Base-by-base conservation (phyloP, 2,888 invertebrate genomes). In the Habrosyne pyritoides region DNA sequence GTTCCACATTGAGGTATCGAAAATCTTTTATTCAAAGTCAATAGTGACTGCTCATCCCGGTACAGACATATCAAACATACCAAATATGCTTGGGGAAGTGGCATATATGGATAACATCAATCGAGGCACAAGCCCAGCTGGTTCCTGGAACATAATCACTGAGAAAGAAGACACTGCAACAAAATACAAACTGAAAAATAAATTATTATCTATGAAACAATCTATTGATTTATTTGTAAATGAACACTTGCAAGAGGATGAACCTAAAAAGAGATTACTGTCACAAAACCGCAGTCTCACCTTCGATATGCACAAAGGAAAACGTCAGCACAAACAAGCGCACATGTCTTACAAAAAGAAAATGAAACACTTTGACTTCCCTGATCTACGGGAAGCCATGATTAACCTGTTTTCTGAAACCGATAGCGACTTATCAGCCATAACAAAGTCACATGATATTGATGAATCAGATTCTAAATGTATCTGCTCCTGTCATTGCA, bases 1-100 rank as follows among this genome's bases (percentile, higher is more conserved):
- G 55, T 92, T 90, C 51, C 90, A 91, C 53, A 87, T 91, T 58
- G 87, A 91, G 61, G 86, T 91, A 0, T 89, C 91, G 0, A 91
- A 90, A 71, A 70, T 91, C 0, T 91, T 91, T 28, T 76, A 81
- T 0, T 73, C 71, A 12, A 79, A 76, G 14, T 79, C 87, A 2
- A 56, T 83, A n/a, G 74, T 81, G 0, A 75, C 79, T 0, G 66
- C 80, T 2, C 36, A 79, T 1, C 75, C 85, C 0, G 74, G 68
- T 0, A 69, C 75, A 0, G 76, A 86, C 55, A 56, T 79, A 0
- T 58, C 64, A 0, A 77, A 77, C 8, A 67, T 78, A 7, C 77
- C 81, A 0, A 80, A 77, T 57, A 63, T 67, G 0, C 59, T 79
- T 0, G 77, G 73, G 0, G 76, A 83, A 30, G 64, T 79, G 0